Evolutionary conservation across 2,888 invertebrate species (phyloP).

Genomic region (Chrysolina haemoptera): DNA sequence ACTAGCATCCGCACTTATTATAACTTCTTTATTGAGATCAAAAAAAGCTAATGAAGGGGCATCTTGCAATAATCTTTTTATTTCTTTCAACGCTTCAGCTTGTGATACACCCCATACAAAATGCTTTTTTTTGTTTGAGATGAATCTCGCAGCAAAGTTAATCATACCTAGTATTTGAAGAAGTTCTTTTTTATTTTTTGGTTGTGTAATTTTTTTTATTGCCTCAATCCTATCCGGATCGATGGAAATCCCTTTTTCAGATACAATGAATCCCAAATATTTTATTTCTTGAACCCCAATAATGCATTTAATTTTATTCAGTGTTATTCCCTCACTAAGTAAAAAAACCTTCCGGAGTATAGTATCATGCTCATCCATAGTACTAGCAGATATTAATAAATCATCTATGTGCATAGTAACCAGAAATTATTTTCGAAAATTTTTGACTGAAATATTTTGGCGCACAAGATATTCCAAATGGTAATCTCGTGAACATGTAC

Average conservation of each 20-base stretch:
- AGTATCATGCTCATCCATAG: neutral
- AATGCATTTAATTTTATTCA: neutral
- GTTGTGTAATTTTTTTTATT: neutral
- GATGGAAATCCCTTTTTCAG: neutral
- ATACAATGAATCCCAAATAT: neutral
- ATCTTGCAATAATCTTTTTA: neutral
- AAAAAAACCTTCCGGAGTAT: neutral
- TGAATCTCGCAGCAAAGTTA: neutral
- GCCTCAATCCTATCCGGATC: neutral
- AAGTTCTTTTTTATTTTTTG: neutral
- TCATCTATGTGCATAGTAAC: neutral
- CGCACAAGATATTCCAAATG: neutral
- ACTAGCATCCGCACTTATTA: constrained; percentile 55
- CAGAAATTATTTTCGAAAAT: neutral
- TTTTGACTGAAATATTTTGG: neutral
- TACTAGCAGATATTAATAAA: neutral
- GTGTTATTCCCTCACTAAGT: neutral
- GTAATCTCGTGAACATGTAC: neutral
- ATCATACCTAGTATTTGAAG: neutral
- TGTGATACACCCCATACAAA: neutral
- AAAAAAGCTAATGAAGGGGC: constrained; percentile 49
- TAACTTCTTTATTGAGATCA: constrained; percentile 53
- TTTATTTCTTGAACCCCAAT: neutral
- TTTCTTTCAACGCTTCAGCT: neutral
- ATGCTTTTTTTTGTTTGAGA: neutral